Percentiles rank a stretch among this genome's conserved stretches.
Evolutionary conservation across 2,797 vertebrate genomes (phyloP).

Genomic region (Artibeus jamaicensis): DNA sequence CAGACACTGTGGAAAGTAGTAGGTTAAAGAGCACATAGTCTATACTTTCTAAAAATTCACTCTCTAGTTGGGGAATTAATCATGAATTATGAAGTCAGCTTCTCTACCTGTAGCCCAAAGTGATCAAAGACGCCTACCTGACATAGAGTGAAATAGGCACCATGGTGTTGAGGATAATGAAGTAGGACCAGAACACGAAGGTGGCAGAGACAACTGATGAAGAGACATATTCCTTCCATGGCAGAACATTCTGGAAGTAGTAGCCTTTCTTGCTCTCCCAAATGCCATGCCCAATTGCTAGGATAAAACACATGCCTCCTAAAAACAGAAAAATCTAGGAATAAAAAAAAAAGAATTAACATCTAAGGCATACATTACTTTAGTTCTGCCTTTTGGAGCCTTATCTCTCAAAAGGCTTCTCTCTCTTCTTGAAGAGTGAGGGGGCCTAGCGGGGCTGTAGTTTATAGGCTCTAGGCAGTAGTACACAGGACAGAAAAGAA

Average conservation of each 20-base stretch:
- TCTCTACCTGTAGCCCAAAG: not conserved
- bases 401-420: not conserved
- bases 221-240: slow-evolving; percentile 81
- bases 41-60: slow-evolving; percentile 16
- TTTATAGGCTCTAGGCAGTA: not conserved
- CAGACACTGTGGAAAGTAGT: not conserved
- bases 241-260: slow-evolving; percentile 89
- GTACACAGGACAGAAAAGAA: not conserved
- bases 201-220: slow-evolving; percentile 85
- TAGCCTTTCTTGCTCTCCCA: slow-evolving; percentile 90
- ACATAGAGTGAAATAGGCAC: slow-evolving; percentile 98
- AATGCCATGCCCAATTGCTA: slow-evolving; percentile 91
- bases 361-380: not conserved
- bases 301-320: slow-evolving; percentile 88
- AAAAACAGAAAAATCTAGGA: slow-evolving; percentile 93
- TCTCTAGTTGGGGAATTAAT: not conserved
- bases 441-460: accelerated
- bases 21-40: not conserved
- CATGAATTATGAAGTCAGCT: not conserved
- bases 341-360: slow-evolving; percentile 44
- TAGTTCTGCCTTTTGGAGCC: not conserved
- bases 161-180: slow-evolving; percentile 96
- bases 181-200: slow-evolving; percentile 95
- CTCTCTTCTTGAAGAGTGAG: not conserved
- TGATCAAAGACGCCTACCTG: slow-evolving; percentile 85